A percentile compares a stretch with the other conserved stretches of the same genome.
phyloP scores from a whole-genome alignment of 2,113 vertebrate species.

The Sapajus apella region DNA sequence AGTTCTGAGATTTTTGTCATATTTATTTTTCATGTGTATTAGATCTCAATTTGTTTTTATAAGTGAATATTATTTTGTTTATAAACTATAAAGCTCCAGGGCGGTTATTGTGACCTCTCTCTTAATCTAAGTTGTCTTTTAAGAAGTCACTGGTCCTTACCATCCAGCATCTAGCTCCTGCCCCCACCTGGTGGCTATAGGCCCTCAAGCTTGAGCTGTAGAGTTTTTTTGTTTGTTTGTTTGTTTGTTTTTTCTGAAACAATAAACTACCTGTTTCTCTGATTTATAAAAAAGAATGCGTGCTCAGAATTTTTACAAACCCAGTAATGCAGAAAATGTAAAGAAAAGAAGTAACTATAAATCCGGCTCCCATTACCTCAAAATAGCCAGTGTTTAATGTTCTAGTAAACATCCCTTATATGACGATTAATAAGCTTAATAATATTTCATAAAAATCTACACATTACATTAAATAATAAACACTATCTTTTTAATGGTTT shows the following conservation, averaged over 20 bases:
- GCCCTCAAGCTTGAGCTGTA: background rate
- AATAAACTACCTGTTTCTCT: background rate
- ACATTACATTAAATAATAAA: background rate
- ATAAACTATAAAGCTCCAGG: background rate
- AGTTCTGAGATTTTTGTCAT: conserved; percentile 25
- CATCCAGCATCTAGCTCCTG: background rate
- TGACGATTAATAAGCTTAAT: background rate
- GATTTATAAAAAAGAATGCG: conserved; percentile 11
- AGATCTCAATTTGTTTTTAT: conserved; percentile 32
- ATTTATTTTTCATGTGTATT: conserved; percentile 28
- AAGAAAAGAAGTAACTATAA: conserved; percentile 25
- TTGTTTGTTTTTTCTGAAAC: background rate
- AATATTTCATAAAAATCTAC: conserved; percentile 12
- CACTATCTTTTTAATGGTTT: conserved; percentile 1
- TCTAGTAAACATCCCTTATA: background rate
- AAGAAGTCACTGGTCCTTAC: background rate
- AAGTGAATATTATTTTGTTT: conserved; percentile 1
- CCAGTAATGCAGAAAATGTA: background rate
- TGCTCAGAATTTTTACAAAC: conserved; percentile 20
- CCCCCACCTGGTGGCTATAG: background rate
- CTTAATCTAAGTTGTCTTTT: conserved; percentile 10
- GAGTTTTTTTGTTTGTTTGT: background rate
- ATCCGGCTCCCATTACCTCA: background rate
- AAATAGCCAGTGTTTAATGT: background rate
- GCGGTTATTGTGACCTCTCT: background rate